Evolutionary conservation across 2,888 invertebrate genomes (phyloP).

Genomic region (Campoplex nolae): DNA sequence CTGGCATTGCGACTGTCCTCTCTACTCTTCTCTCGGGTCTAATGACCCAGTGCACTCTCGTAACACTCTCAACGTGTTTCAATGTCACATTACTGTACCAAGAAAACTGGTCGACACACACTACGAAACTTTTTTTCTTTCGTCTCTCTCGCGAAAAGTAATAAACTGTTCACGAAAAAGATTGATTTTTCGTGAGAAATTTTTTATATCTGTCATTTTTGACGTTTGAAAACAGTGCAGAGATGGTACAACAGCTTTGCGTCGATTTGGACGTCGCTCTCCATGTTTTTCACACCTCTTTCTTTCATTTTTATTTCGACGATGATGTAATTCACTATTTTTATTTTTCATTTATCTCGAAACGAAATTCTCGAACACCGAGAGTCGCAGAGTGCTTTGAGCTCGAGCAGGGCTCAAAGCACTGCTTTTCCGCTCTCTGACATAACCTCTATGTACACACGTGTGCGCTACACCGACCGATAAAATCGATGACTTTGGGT

Average conservation of each 20-base stretch:
- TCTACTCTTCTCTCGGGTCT: conserved; percentile 43
- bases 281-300: too few species aligned
- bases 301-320: neutral
- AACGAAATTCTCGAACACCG: too few species aligned
- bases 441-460: conserved; percentile 34
- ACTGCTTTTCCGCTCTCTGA: conserved; percentile 9
- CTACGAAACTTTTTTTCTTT: neutral
- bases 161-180: too few species aligned
- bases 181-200: neutral
- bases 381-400: too few species aligned
- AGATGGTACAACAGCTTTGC: too few species aligned
- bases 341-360: too few species aligned
- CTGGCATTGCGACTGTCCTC: conserved; percentile 55
- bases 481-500: conserved; percentile 59
- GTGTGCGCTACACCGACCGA: conserved; percentile 39
- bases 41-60: conserved; percentile 62
- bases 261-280: too few species aligned
- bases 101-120: neutral
- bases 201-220: neutral
- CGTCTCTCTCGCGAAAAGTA: neutral
- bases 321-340: neutral
- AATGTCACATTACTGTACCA: conserved; percentile 43
- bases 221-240: too few species aligned
- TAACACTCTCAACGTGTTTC: conserved; percentile 50
- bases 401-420: too few species aligned